Evolutionary conservation across 2,113 vertebrate genomes (phyloP).

Genomic region (Scalopus aquaticus): DNA sequence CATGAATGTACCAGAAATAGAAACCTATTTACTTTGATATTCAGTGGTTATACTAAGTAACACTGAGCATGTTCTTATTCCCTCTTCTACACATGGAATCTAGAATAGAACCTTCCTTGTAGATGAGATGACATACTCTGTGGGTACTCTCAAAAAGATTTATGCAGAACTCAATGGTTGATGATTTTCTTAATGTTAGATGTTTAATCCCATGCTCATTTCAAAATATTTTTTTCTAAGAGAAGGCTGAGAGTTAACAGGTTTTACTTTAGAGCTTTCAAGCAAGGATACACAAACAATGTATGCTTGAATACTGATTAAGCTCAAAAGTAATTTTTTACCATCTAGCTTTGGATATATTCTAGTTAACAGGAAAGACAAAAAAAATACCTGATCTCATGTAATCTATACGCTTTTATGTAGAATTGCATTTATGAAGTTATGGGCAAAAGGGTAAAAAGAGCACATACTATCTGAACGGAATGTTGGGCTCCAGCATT

Average conservation of each 20-base stretch:
- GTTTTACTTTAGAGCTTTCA: not conserved
- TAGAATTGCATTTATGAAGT: not conserved
- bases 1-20: not conserved
- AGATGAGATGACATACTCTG: not conserved
- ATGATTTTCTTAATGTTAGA: not conserved
- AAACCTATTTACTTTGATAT: not conserved
- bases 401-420: not conserved
- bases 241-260: not conserved
- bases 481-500: not conserved
- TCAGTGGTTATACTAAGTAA: not conserved
- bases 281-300: not conserved
- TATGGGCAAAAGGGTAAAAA: not conserved
- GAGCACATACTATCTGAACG: not conserved
- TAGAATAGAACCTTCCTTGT: not conserved
- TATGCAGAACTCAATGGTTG: rapidly evolving
- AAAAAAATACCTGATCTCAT: not conserved
- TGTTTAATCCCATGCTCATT: not conserved
- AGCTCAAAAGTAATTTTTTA: not conserved
- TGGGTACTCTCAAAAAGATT: not conserved
- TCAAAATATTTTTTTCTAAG: not conserved
- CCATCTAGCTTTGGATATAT: not conserved
- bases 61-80: not conserved
- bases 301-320: not conserved
- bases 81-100: not conserved
- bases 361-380: not conserved